Evolutionary conservation across 2,797 vertebrate genomes (phyloP).

Genomic region (Eupleurogrammus muticus): DNA sequence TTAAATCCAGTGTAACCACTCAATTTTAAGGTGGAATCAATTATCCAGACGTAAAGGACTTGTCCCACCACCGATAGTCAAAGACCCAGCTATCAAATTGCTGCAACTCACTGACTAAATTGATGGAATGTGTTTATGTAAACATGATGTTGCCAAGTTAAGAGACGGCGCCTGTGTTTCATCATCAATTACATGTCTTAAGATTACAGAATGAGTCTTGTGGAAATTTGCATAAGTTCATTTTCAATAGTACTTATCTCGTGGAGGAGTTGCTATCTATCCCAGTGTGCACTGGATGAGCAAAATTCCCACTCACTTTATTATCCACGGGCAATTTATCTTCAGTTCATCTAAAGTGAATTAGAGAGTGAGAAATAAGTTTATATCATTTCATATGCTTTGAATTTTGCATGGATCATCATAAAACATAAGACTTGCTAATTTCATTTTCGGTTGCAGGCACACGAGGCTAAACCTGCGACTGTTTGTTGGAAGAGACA

Average conservation of each 20-base stretch:
- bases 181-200: background rate
- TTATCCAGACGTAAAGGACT: constrained; percentile 14
- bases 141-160: background rate
- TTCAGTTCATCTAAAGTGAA: background rate
- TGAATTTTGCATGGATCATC: background rate
- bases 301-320: background rate
- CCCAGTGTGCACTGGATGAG: constrained; percentile 5
- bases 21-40: constrained; percentile 35
- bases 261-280: background rate
- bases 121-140: background rate
- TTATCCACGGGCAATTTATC: background rate
- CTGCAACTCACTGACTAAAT: background rate
- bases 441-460: background rate
- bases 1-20: constrained; percentile 25
- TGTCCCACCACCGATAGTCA: background rate
- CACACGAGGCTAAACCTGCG: constrained; percentile 1
- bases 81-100: constrained; percentile 3
- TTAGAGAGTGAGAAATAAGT: background rate
- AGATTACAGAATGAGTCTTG: background rate
- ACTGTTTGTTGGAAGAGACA: constrained; percentile 5
- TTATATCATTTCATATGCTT: background rate
- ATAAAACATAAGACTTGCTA: constrained; percentile 2
- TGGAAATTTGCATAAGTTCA: background rate
- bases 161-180: background rate
- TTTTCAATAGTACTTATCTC: background rate